Evolutionary conservation across 2,888 invertebrate species (phyloP), one percentile per base, ranked within the genome.

Genomic region (Hedya salicella): DNA sequence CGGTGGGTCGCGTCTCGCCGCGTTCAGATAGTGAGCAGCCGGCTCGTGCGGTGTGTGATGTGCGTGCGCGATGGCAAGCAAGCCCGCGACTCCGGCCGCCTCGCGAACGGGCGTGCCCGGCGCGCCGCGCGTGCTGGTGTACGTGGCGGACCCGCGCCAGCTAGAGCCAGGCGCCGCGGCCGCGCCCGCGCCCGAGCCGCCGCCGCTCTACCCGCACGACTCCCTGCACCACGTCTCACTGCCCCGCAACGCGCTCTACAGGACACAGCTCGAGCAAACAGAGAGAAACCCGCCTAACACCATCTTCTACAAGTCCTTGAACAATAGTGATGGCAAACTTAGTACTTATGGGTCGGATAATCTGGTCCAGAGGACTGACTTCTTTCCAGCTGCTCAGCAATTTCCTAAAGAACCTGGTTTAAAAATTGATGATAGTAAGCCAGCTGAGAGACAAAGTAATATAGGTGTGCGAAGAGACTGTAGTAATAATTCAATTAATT

Each of bases 1-100:
- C 74, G 78, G 78, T 78, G 82, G 83, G 81, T 80, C 82, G 80
- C 81, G 80, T 80, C 77, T 79, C 76, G 80, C 82, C 78, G 86
- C 83, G 79, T 80, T 82, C 85, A 88, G 88, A 82, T 87, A 87
- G 87, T 86, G 85, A 87, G 87, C 85, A 84, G 86, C 82, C 80
- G 82, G 84, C 85, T 80, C 78, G 79, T 82, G 87, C 82, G 83
- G 86, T 90, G 94, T 94, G 94, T 95, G 95, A 95, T 95, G 95
- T 94, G 94, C 93, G 93, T 93, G 93, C 93, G 95, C 93, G 93
- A 95, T 95, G 95, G 95, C 95, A 92, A 94, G 94, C 93, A 95
- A 95, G 95, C 94, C 95, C 95, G 95, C 95, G 93, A 94, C 95
- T 89, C 93, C 94, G 90, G 93, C 87, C 92, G 89, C 93, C 88